Conservation (phyloP, 2,888 invertebrate genomes). For the Dasypolia templi region DNA sequence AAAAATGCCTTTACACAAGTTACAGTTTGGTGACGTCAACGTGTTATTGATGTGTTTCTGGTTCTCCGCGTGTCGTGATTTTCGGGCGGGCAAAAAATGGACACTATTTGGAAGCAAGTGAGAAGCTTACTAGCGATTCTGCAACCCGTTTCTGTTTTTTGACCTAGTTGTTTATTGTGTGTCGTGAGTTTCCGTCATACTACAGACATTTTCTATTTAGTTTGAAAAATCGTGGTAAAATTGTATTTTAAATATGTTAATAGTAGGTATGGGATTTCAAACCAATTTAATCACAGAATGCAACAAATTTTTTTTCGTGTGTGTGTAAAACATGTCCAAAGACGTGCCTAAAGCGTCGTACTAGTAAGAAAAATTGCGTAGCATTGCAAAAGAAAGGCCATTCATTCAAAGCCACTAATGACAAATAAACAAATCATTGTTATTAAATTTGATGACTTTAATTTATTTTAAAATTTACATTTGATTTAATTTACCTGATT, state of each 20-base stretch:
- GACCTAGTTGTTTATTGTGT: neutral
- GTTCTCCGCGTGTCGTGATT: constrained; percentile 52
- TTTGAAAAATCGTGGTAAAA: neutral
- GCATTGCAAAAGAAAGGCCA: neutral
- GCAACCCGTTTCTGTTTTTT: constrained; percentile 24
- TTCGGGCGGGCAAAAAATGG: constrained; percentile 46
- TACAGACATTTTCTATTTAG: neutral
- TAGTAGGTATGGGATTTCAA: neutral
- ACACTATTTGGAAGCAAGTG: neutral
- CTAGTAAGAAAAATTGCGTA: neutral
- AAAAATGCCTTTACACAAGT: constrained; percentile 62
- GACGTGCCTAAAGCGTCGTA: neutral
- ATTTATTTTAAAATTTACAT: too few species aligned
- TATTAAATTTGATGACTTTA: too few species aligned
- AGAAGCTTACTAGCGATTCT: constrained; percentile 40
- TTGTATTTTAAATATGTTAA: neutral
- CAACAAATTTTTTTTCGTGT: too few species aligned
- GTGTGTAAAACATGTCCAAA: neutral
- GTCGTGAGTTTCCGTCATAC: neutral
- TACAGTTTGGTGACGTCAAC: constrained; percentile 60
- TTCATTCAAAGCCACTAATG: too few species aligned
- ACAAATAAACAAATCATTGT: too few species aligned
- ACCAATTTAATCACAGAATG: neutral
- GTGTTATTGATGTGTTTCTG: constrained; percentile 58
- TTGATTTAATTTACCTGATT: too few species aligned